Base-by-base conservation (phyloP, 1,140 invertebrate genomes). In the Cataglyphis hispanica region DNA sequence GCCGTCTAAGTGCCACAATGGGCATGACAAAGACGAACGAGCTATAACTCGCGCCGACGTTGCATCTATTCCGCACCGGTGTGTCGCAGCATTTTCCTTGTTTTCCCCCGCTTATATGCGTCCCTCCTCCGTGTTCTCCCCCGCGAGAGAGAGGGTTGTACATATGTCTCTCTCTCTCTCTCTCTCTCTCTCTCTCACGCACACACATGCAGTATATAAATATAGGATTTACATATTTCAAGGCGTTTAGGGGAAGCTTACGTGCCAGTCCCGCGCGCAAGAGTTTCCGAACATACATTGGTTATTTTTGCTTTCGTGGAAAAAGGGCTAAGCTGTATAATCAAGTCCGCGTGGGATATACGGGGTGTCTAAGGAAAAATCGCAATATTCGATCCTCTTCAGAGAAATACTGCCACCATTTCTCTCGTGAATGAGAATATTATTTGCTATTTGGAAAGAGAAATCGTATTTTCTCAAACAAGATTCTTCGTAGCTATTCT, bases 11-110 rank as follows among this genome's bases (percentile, higher is more conserved):
- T 83, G 67, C 78, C 67, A 83, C 78, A 83, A 83, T 83, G 22
- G 78, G 78, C 67, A 83, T 83, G 67, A 83, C 78, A 83, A 83
- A 83, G 78, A 83, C 78, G 78, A 83, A 83, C 78, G 78, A 81
- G 78, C 67, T 74, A 83, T 83, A 83, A 74, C 67, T 72, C 66
- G 37, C 67, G 53, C 27, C 72, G 78, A 83, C 67, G 78, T 27
- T 83, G 78, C 64, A 81, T 81, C 43, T 81, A 83, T 83, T 60
- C 67, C 78, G 53, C 66, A 43, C 34, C 34, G 34, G 78, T 83
- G 67, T 83, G 46, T 50, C 46, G 13, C 78, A 81, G 50, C 78
- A 37, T 83, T 83, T 83, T 83, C 78, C 78, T 83, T 83, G 78
- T 83, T 83, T 83, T 83, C 67, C 46, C 67, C 46, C 72, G 53